Evolutionary conservation across 2,113 vertebrate genomes (phyloP).

Genomic region (Ciconia boyciana): DNA sequence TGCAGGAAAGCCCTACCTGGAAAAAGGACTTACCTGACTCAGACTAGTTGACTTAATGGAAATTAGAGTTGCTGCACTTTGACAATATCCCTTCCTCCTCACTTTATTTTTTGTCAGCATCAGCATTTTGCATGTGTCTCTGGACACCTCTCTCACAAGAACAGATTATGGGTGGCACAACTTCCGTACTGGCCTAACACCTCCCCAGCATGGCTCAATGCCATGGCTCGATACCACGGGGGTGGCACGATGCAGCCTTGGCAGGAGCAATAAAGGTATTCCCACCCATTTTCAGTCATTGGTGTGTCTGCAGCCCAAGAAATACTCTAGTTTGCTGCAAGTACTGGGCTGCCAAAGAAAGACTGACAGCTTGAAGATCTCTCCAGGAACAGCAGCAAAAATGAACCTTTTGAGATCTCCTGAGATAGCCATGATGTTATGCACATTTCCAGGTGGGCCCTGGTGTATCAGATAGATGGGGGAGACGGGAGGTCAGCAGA

Average conservation of each 20-base stretch:
- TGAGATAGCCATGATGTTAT: rapidly evolving
- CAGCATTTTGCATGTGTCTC: background rate
- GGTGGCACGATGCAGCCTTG: background rate
- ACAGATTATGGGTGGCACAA: background rate
- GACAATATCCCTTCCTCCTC: background rate
- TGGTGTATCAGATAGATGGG: rapidly evolving
- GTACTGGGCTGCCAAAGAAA: background rate
- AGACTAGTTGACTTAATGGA: background rate
- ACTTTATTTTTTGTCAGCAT: background rate
- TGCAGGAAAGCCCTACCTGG: background rate
- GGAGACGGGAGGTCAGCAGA: background rate
- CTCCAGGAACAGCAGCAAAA: background rate
- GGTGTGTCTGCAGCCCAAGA: background rate
- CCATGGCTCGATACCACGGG: background rate
- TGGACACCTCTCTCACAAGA: background rate
- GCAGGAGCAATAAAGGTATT: background rate
- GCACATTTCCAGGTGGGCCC: background rate
- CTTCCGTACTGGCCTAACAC: background rate
- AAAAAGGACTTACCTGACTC: background rate
- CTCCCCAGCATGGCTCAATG: background rate
- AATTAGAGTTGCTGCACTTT: background rate
- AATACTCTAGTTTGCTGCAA: background rate
- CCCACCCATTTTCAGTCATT: background rate
- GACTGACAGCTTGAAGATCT: background rate
- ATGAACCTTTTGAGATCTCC: background rate